Base-by-base conservation (phyloP, 2,888 invertebrate genomes). In the Yponomeuta cagnagella region DNA sequence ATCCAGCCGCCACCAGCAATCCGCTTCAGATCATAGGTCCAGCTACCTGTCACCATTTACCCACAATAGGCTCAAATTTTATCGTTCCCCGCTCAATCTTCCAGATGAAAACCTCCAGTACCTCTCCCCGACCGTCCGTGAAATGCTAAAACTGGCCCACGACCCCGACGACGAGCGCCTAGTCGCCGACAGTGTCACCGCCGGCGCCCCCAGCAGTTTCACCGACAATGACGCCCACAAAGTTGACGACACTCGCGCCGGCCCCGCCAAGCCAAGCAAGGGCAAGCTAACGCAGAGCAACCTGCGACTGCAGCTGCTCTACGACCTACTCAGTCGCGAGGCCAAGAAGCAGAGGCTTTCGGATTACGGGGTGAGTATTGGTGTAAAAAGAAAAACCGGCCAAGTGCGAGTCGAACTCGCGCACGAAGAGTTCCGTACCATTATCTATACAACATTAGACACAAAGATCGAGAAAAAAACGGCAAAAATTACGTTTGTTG, bases 281-380 rank as follows among this genome's bases (percentile, higher is more conserved):
- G 85, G 90, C 0, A 94, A 94, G 68, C 87, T 94, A 2, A 94
- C 93, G 0, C 86, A 89, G 1, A 93, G 95, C 0, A 94, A 95
- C 72, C 87, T 95, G 70, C 92, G 94, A 68, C 82, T 95, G 69
- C 80, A 95, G 72, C 83, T 93, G 33, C 79, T 95, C 48, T 95
- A 95, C 78, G 95, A 95, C 75, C 87, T 93, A 6, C 77, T 95
- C 69, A 95, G 94, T 79, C 93, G 95, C 74, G 95, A 95, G 73
- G 93, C 95, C 1, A 95, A 95, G 78, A 93, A 88, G 72, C 93
- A 94, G 75, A 92, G 93, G 58, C 87, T 95, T 6, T 94, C 93
- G 5, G 94, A 94, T 76, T 95, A 90, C 75, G 88, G 90, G 73
- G 94, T 94, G 80, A 93, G 93, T 88, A 4, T 15, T 66, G 31